Evolutionary conservation across 1,140 invertebrate species (phyloP), one percentile per base, ranked within the genome.

Genomic region (Leptonema lineaticorne): DNA sequence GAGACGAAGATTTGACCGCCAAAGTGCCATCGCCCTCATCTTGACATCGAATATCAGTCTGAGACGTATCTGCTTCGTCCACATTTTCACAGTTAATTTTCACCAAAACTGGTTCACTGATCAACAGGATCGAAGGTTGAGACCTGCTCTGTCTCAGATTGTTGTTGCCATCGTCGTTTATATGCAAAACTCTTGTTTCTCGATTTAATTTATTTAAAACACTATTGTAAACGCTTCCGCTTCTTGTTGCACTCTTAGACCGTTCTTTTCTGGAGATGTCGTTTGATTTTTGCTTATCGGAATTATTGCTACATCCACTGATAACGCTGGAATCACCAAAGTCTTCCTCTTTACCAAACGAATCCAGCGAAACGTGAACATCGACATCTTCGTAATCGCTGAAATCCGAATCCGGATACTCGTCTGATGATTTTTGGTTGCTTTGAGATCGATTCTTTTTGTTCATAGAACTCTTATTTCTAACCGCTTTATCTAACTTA

Each of bases 311-410:
- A 26, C 58, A 62, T 4, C 57, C 67, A 28, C 68, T 69, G 27
- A 68, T 26, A 18, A 72, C 64, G 20, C 70, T 68, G 4, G 27
- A 56, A 11, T 29, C 57, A 3, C 56, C 37, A n/a, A 24, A 27
- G n/a, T 66, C 67, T 22, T 67, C 71, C 8, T 67, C 64, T 59
- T 65, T 67, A 2, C 67, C 60, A 22, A 72, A 72, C 2, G 71
- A 72, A 48, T 69, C 65, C 7, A 72, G 20, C 7, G 71, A 72
- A 14, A 50, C 66, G 53, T 59, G 46, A 3, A 62, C 67, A 6
- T 67, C 58, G 20, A 73, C 71, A 37, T 73, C 71, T 65, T 73
- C 68, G 56, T 73, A 73, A 58, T 73, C 71, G 62, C 71, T 73
- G 27, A 73, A 73, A 11, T 73, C 71, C 1, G 71, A 73, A 56